A percentile compares a stretch with the other conserved stretches of the same genome.
phyloP scores from a whole-genome alignment of 92 coral and sea anemone species.

The Palythoa caribaeorum region DNA sequence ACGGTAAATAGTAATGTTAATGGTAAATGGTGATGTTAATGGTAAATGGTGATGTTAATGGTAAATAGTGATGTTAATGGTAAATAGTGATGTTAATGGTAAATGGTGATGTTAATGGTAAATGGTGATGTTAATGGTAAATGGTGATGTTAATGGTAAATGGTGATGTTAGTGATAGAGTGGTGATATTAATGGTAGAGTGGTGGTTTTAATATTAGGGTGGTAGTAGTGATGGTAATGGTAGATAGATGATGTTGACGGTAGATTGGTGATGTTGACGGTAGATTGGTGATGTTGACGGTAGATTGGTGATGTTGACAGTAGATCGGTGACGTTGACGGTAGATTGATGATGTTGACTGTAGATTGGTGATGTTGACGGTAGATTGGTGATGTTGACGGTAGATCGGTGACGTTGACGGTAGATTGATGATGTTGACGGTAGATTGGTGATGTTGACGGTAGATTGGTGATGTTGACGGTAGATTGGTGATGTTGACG shows the following conservation, averaged over 20 bases:
- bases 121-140: background rate
- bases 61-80: background rate
- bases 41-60: background rate
- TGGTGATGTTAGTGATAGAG: too few species aligned
- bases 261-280: background rate
- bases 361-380: background rate
- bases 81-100: too few species aligned
- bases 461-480: background rate
- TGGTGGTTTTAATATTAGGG: too few species aligned
- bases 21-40: background rate
- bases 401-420: background rate
- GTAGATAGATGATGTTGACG: too few species aligned
- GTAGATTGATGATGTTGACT: too few species aligned
- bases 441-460: too few species aligned
- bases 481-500: background rate
- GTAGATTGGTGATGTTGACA: background rate
- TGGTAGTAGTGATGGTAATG: too few species aligned
- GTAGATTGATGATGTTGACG: too few species aligned
- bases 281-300: background rate
- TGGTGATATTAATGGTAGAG: too few species aligned
- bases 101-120: background rate
- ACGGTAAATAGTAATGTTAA: background rate
- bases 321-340: too few species aligned
- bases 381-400: background rate
- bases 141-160: background rate